Base-by-base conservation (phyloP, 2,888 invertebrate genomes). In the Thyatira batis region DNA sequence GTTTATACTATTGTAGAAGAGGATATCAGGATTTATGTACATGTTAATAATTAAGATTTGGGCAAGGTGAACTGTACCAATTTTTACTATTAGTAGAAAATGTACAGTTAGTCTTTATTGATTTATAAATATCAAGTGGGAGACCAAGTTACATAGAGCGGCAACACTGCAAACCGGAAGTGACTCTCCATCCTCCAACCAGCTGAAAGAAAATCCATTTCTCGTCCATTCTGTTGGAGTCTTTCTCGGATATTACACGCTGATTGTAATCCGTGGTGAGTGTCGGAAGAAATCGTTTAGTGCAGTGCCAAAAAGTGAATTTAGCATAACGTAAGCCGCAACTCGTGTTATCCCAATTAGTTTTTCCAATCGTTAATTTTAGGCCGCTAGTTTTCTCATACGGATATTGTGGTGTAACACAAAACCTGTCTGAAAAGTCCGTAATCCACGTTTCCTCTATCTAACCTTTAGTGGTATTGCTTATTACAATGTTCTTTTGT, bases 221-320 rank as follows among this genome's bases (percentile, higher is more conserved):
- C 94, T 94, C 94, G 93, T 92, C 90, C 94, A 94, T 94, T 94
- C 94, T 94, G 93, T 93, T 93, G 93, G 93, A 93, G 94, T 93
- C 94, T 93, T 91, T 93, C 91, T 93, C 93, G 93, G 93, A 92
- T 93, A 89, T 88, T 92, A 93, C 93, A 93, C 89, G 89, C 85
- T 82, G 84, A 78, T 81, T 84, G 84, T 85, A 85, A 84, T 92
- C 91, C 91, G 91, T 90, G 92, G 92, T 92, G 92, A 92, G 92
- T 91, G 89, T 90, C 85, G 66, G 73, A 84, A 84, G 79, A 82
- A 82, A 73, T 78, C 71, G 76, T 83, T 65, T 60, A 85, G 92
- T 91, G 92, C 82, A 87, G 90, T 91, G 91, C 58, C 59, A 73
- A 67, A 68, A 71, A 84, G 86, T 89, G 87, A 70, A 69, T 72